Conservation (phyloP, 1,140 invertebrate genomes). For the Aphelinus atriplicis region DNA sequence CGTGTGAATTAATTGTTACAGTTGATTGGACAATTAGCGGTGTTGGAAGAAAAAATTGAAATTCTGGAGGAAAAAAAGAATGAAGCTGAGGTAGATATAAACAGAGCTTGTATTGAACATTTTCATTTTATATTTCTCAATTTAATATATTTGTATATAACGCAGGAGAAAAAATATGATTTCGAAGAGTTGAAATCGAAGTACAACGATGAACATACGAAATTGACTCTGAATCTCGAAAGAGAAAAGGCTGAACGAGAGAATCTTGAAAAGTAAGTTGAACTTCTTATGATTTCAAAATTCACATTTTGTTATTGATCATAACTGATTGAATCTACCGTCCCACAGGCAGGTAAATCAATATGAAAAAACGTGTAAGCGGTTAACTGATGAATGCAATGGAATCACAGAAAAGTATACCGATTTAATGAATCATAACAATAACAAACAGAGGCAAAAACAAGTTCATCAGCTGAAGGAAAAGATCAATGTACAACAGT, state of each 20-base stretch:
- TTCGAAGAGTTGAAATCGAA: slow-evolving; percentile 46
- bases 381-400: slow-evolving; percentile 61
- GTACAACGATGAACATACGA: slow-evolving; percentile 39
- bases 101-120: not conserved
- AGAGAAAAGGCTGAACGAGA: slow-evolving; percentile 47
- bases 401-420: slow-evolving; percentile 71
- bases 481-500: slow-evolving; percentile 62
- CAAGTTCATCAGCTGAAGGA: slow-evolving; percentile 73
- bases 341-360: slow-evolving; percentile 49
- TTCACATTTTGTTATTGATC: not conserved
- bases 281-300: not conserved
- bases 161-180: slow-evolving; percentile 42
- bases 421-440: slow-evolving; percentile 73
- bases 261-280: slow-evolving; percentile 48
- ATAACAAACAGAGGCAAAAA: slow-evolving; percentile 76
- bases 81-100: slow-evolving; percentile 37
- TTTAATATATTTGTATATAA: not conserved
- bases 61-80: slow-evolving; percentile 42
- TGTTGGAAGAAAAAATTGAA: slow-evolving; percentile 45
- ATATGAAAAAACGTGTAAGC: slow-evolving; percentile 46
- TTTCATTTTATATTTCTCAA: slow-evolving; percentile 1
- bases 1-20: slow-evolving; percentile 39
- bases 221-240: slow-evolving; percentile 47
- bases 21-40: slow-evolving; percentile 46
- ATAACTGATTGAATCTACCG: slow-evolving; percentile 25